Conservation (phyloP, 1,140 invertebrate genomes). For the Aricia agestis region DNA sequence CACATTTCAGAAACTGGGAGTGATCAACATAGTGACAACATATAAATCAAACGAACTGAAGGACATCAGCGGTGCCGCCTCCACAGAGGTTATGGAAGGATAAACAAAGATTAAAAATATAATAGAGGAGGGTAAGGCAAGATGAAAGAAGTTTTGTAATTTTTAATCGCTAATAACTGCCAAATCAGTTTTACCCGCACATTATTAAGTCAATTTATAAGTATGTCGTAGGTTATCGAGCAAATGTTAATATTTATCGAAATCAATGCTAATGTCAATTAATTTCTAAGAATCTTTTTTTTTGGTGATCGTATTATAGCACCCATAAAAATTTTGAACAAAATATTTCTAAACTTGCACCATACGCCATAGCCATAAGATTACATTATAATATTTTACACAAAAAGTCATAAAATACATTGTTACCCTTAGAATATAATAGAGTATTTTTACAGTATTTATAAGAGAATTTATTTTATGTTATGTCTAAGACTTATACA, state of each 20-base stretch:
- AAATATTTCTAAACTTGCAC: too few relatives aligned
- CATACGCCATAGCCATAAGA: too few relatives aligned
- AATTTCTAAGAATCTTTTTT: too few relatives aligned
- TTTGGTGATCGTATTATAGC: too few relatives aligned
- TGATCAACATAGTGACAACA: conserved; percentile 77
- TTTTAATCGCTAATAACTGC: not conserved
- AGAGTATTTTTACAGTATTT: not conserved
- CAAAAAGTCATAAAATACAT: not conserved
- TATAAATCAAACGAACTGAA: conserved; percentile 81
- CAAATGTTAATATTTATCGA: too few relatives aligned
- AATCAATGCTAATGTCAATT: too few relatives aligned
- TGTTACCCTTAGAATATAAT: not conserved
- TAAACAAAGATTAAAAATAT: conserved; percentile 24
- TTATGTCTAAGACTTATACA: not conserved
- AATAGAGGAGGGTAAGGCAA: too few relatives aligned
- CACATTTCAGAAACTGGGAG: conserved; percentile 64
- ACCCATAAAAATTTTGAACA: too few relatives aligned
- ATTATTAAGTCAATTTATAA: too few relatives aligned
- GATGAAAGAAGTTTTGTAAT: too few relatives aligned
- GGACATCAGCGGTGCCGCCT: conserved; percentile 80
- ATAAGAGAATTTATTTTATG: not conserved
- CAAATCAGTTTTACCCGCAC: not conserved
- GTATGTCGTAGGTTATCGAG: too few relatives aligned
- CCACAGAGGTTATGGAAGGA: conserved; percentile 56
- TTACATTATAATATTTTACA: not conserved